Evolutionary conservation across 2,113 vertebrate species (phyloP).

Genomic region (Toxostoma redivivum): DNA sequence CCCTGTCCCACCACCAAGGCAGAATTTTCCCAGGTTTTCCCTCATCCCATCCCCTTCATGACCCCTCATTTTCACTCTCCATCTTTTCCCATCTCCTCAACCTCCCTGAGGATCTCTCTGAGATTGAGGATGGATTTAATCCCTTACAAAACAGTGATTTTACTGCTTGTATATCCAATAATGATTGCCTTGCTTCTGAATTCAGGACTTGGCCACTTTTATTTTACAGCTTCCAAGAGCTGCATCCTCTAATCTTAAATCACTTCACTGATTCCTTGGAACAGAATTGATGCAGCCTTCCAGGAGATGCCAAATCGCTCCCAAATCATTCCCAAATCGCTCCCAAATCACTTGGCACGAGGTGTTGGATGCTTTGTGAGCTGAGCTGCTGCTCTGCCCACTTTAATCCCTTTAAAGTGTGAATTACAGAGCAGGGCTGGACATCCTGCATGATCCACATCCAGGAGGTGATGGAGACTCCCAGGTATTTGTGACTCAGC

Average conservation of each 20-base stretch:
- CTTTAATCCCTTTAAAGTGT: background rate
- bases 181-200: background rate
- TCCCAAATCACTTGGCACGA: background rate
- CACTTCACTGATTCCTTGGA: background rate
- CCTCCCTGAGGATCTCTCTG: background rate
- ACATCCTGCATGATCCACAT: background rate
- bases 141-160: background rate
- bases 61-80: background rate
- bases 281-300: background rate
- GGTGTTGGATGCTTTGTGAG: background rate
- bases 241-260: background rate
- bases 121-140: background rate
- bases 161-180: background rate
- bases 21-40: background rate
- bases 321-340: background rate
- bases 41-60: background rate
- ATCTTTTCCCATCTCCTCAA: background rate
- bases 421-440: background rate
- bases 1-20: rapidly evolving
- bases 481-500: background rate
- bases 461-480: background rate
- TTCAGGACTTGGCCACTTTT: background rate
- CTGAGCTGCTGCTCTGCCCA: background rate
- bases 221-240: background rate
- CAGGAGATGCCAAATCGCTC: background rate